Evolutionary conservation across 2,797 vertebrate genomes (phyloP), one percentile per base, ranked within the genome.

Genomic region (Anabas testudineus): DNA sequence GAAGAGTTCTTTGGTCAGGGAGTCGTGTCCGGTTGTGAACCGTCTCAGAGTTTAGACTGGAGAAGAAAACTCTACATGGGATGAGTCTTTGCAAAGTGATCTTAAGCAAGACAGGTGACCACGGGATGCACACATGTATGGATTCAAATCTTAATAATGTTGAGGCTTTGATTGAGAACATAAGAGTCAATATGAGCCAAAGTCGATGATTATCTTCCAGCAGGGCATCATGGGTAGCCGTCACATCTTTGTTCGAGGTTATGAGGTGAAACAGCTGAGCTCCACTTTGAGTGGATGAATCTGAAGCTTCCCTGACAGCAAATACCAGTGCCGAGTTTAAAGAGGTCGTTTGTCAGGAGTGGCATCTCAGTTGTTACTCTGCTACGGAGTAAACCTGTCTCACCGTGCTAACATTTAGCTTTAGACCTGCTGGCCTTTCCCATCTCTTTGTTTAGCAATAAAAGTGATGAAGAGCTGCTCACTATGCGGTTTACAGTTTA

Each of bases 301-400:
- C 56, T 0, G 61, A 55, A 41, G 37, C 24, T 46, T 46, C 48
- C 26, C 49, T 43, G n/a, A 61, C 52, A 45, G 48, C 19, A 21
- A 63, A 74, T 36, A 21, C 43, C 46, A 36, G 24, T 42, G 2
- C 52, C 63, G 14, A 0, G 1, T 41, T 67, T 71, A 7, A 66
- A 76, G 81, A 83, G 67, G 73, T 83, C 55, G 61, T 46, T 65
- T 51, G 36, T 71, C 39, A 19, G 41, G 61, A 71, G 54, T 58
- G 24, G 19, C 47, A 0, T 42, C 66, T 57, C 68, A 1, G 73
- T 63, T 60, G 61, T 61, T 60, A 49, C 16, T 7, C 41, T 10
- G 56, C 47, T 56, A 10, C 54, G 0, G 16, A 73, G 21, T 34
- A 26, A 56, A 24, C 2, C 19, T 32, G 45, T 12, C 55, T 4